phyloP scores from a whole-genome alignment of 2,797 vertebrate genomes.

The Ciconia nigra region DNA sequence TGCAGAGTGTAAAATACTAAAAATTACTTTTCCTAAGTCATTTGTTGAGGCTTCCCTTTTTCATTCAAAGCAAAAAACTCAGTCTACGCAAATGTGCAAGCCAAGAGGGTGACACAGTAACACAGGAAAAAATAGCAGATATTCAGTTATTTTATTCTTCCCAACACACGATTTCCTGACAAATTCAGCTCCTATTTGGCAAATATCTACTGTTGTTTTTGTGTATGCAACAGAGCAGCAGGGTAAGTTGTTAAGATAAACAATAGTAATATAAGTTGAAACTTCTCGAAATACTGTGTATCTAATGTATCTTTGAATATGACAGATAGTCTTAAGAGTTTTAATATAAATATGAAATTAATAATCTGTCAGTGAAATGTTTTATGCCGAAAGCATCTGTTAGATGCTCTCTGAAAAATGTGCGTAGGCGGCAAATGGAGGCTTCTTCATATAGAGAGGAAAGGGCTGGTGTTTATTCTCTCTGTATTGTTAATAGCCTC shows the following conservation, averaged over 20 bases:
- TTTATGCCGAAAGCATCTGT: neutral
- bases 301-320: neutral
- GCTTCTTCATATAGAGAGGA: neutral
- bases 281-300: neutral
- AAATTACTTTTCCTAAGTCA: neutral
- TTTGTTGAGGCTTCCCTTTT: neutral
- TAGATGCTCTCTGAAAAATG: conserved; percentile 15
- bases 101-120: neutral
- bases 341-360: neutral
- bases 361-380: neutral
- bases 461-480: neutral
- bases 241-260: neutral
- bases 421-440: neutral
- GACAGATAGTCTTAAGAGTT: neutral
- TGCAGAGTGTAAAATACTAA: neutral
- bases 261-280: neutral
- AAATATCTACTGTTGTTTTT: neutral
- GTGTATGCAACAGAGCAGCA: neutral
- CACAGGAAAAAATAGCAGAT: neutral
- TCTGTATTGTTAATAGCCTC: conserved; percentile 2
- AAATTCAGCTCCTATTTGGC: neutral
- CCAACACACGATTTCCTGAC: neutral
- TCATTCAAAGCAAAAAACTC: neutral
- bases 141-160: neutral
- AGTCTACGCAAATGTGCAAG: neutral